Evolutionary conservation across 2,888 invertebrate species (phyloP).

Genomic region (Julus scanicus): DNA sequence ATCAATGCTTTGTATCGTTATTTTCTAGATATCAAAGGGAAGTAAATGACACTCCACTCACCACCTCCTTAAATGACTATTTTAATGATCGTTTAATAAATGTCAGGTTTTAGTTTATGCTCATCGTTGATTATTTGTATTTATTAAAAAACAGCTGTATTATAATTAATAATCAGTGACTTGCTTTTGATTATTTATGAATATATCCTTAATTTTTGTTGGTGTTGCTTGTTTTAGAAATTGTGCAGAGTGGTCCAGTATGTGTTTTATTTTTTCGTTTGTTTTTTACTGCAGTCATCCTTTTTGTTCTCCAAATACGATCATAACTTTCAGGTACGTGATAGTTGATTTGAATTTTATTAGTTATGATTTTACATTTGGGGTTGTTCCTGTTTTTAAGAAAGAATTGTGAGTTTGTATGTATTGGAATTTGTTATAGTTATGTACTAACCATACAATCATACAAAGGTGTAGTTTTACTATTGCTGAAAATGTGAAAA

Average conservation of each 20-base stretch:
- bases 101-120: neutral
- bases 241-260: neutral
- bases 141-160: neutral
- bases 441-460: no score
- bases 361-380: no score
- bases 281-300: no score
- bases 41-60: neutral
- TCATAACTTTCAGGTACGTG: no score
- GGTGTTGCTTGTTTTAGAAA: neutral
- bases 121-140: neutral
- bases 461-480: no score
- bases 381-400: no score
- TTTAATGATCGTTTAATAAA: constrained; percentile 39
- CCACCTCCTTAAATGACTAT: constrained; percentile 16
- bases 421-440: no score
- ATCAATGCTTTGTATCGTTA: no score
- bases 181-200: neutral
- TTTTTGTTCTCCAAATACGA: no score
- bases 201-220: neutral
- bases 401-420: no score
- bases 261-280: neutral
- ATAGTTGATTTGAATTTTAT: no score
- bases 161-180: neutral
- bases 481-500: no score
- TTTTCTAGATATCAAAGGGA: neutral